Conservation (phyloP, 2,797 vertebrate genomes). For the Numenius phaeopus region DNA sequence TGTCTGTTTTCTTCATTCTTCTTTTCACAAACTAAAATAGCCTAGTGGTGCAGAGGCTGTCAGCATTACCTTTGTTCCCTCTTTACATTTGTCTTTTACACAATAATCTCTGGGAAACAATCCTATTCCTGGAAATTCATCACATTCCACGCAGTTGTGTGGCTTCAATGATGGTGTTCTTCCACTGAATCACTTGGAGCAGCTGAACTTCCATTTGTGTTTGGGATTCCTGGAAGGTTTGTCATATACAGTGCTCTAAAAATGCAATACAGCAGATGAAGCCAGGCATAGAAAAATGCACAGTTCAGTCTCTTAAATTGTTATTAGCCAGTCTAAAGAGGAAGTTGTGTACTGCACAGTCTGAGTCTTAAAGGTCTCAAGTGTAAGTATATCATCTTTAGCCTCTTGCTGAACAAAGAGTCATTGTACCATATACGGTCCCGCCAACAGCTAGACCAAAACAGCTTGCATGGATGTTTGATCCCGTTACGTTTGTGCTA, state of each 20-base stretch:
- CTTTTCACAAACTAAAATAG: constrained; percentile 39
- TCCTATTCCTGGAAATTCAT: constrained; percentile 56
- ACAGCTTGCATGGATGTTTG: background rate
- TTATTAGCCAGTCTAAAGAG: background rate
- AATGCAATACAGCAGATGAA: background rate
- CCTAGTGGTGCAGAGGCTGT: background rate
- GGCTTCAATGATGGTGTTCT: constrained; percentile 7
- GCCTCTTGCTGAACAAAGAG: background rate
- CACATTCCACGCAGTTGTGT: constrained; percentile 24
- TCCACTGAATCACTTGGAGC: background rate
- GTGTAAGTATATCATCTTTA: background rate
- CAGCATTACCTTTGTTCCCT: constrained; percentile 40
- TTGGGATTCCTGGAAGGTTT: constrained; percentile 61
- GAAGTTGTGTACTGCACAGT: background rate
- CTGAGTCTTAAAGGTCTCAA: background rate
- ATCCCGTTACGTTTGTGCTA: background rate
- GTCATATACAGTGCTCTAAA: constrained; percentile 32
- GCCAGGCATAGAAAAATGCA: background rate
- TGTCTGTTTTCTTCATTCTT: constrained; percentile 35
- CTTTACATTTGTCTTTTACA: constrained; percentile 9
- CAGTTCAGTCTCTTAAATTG: background rate
- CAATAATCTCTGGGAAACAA: constrained; percentile 33
- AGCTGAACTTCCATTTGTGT: constrained; percentile 3
- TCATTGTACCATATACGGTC: background rate
- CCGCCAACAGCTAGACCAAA: background rate